Percentiles rank a stretch among this genome's conserved stretches.
phyloP scores from a whole-genome alignment of 2,113 vertebrate species.

The Bujurquina vittata region DNA sequence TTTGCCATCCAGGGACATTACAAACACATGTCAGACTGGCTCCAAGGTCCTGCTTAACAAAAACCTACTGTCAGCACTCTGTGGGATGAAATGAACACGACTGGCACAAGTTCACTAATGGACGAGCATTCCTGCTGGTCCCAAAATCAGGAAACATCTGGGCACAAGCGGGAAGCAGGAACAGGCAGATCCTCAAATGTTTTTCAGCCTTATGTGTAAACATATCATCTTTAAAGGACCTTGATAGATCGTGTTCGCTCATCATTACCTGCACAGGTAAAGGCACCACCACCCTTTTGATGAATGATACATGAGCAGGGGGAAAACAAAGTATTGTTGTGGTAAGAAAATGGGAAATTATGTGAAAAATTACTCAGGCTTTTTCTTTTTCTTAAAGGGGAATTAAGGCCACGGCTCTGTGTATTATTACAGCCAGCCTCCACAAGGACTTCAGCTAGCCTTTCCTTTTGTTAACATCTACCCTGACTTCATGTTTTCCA shows the following conservation, averaged over 20 bases:
- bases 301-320: conserved; percentile 26
- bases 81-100: conserved; percentile 38
- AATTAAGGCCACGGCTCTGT: conserved; percentile 38
- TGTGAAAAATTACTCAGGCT: background rate
- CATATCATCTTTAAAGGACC: conserved; percentile 40
- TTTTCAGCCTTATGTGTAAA: conserved; percentile 44
- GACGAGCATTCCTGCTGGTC: conserved; percentile 44
- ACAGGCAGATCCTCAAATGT: conserved; percentile 32
- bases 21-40: conserved; percentile 51
- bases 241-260: conserved; percentile 11
- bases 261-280: conserved; percentile 23
- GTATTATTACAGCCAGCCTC: conserved; percentile 61
- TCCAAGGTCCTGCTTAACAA: conserved; percentile 40
- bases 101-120: conserved; percentile 52
- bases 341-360: conserved; percentile 9
- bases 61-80: conserved; percentile 54
- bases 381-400: conserved; percentile 22
- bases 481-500: conserved; percentile 84
- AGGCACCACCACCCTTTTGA: background rate
- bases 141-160: conserved; percentile 79
- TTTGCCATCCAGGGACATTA: conserved; percentile 30
- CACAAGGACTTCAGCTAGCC: conserved; percentile 36
- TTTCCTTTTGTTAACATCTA: conserved; percentile 76
- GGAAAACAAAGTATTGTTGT: conserved; percentile 16
- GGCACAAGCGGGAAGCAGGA: conserved; percentile 63